Evolutionary conservation across 2,113 vertebrate species (phyloP).

Genomic region (Xiphophorus hellerii): DNA sequence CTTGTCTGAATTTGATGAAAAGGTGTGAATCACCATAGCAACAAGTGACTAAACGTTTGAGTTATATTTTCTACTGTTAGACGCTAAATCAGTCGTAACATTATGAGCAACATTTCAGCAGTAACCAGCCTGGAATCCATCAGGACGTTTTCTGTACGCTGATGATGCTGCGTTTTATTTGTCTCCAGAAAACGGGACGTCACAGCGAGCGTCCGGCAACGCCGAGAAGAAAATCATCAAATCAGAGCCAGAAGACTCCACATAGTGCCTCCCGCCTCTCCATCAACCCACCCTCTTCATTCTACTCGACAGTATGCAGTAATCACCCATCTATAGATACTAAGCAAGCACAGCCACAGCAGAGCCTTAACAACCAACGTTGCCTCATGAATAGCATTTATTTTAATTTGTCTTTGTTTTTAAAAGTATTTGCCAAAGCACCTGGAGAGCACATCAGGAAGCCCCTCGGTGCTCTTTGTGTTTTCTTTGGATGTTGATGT

Average conservation of each 20-base stretch:
- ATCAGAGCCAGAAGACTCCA: slow-evolving; percentile 95
- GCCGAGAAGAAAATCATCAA: slow-evolving; percentile 93
- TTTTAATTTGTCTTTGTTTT: slow-evolving; percentile 69
- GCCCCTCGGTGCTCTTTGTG: slow-evolving; percentile 52
- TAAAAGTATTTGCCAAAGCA: slow-evolving; percentile 86
- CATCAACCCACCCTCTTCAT: slow-evolving; percentile 5
- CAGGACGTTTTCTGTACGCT: slow-evolving; percentile 1
- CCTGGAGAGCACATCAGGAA: slow-evolving; percentile 65
- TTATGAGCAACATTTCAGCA: no score
- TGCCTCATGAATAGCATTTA: slow-evolving; percentile 89
- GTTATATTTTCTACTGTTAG: no score
- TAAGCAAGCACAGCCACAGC: slow-evolving; percentile 86
- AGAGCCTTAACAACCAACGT: slow-evolving; percentile 98
- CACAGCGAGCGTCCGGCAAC: slow-evolving; percentile 85
- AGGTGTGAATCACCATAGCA: no score
- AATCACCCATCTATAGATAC: slow-evolving; percentile 79
- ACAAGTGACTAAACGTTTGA: no score
- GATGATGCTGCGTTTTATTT: slow-evolving; percentile 33
- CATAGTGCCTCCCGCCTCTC: slow-evolving; percentile 83
- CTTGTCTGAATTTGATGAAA: no score
- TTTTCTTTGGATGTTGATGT: slow-evolving; percentile 53
- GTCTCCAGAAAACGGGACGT: slow-evolving; percentile 87
- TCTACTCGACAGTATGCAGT: slow-evolving; percentile 79
- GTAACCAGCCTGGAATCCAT: no score
- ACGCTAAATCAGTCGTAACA: no score